Conservation (phyloP, 2,113 vertebrate species). For the Platanista minor region DNA sequence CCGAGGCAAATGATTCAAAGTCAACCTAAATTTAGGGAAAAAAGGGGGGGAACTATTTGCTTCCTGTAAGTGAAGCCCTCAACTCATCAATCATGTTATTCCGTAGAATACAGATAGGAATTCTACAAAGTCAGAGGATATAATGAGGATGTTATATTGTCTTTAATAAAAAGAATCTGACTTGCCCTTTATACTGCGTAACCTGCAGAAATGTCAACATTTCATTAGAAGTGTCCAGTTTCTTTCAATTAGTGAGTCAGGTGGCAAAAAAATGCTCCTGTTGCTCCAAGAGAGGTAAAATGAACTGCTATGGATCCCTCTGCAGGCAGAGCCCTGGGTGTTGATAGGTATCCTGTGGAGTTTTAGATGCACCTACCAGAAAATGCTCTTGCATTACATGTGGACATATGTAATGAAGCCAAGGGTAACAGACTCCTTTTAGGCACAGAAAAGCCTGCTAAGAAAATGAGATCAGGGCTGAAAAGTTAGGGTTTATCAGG, state of each 20-base stretch:
- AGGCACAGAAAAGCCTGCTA: constrained; percentile 17
- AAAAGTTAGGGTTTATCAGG: neutral
- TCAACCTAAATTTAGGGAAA: neutral
- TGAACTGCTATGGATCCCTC: neutral
- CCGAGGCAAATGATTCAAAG: neutral
- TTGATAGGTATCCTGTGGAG: constrained; percentile 34
- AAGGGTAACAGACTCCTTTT: constrained; percentile 42
- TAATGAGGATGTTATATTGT: neutral
- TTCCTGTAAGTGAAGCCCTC: neutral
- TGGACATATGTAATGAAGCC: neutral
- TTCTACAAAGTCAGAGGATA: neutral
- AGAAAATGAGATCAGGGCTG: neutral
- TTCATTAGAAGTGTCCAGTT: neutral
- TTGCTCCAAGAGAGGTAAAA: neutral
- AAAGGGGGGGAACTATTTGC: neutral
- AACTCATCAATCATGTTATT: neutral
- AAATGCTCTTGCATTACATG: neutral
- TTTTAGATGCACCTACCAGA: neutral
- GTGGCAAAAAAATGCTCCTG: neutral
- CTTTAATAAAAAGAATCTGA: constrained; percentile 8
- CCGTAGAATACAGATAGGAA: neutral
- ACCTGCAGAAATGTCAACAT: constrained; percentile 6
- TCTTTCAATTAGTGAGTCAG: constrained; percentile 37
- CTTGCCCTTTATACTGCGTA: neutral
- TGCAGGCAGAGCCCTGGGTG: neutral